A percentile compares a stretch with the other conserved stretches of the same genome.
phyloP scores from a whole-genome alignment of 37 sponge, comb jelly and placozoan genomes.

The Chondrosia reniformis region DNA sequence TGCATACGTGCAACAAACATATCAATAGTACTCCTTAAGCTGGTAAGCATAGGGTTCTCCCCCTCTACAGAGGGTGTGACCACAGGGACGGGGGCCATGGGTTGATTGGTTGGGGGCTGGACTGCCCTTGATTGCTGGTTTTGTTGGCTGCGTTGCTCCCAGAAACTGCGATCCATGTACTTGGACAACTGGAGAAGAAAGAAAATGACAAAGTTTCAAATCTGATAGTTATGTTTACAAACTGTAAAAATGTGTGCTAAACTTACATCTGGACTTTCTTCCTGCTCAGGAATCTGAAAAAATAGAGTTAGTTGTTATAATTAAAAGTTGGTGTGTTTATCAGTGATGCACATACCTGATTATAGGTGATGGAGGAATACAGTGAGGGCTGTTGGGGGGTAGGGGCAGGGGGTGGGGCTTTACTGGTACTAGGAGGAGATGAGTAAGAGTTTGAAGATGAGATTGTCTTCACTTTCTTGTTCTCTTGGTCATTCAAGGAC shows the following conservation, averaged over 20 bases:
- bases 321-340: too few relatives aligned
- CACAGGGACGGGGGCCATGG: too few relatives aligned
- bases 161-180: conserved; percentile 75
- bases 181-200: conserved; percentile 44
- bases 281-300: conserved; percentile 7
- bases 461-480: conserved; percentile 32
- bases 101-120: neutral
- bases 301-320: too few relatives aligned
- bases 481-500: conserved; percentile 91
- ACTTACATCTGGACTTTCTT: too few relatives aligned
- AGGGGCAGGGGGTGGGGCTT: neutral
- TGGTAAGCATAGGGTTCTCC: conserved; percentile 18
- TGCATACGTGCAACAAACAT: conserved; percentile 71
- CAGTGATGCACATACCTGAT: too few relatives aligned
- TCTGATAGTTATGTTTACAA: neutral
- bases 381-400: conserved; percentile 33
- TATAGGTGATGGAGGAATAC: conserved; percentile 4
- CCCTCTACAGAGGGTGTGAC: too few relatives aligned
- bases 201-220: neutral
- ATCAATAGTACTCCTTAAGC: conserved; percentile 42
- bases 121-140: too few relatives aligned
- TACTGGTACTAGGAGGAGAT: neutral
- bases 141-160: conserved; percentile 83
- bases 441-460: neutral
- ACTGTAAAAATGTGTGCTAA: too few relatives aligned